phyloP scores from a whole-genome alignment of 2,888 invertebrate genomes.

The Pandemis heparana region DNA sequence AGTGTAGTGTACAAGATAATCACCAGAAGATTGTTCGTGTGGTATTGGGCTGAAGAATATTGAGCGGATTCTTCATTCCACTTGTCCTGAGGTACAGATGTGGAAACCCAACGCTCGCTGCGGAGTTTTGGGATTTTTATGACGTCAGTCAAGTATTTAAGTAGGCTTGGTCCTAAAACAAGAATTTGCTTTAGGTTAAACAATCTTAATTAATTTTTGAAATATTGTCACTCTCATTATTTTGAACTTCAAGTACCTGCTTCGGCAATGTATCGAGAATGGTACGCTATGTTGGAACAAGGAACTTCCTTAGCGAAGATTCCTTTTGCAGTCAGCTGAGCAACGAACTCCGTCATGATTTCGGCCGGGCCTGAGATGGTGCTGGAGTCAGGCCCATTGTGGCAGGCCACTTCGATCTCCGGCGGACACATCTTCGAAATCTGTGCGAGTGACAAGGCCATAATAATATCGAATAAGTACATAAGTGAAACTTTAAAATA shows the following conservation, averaged over 20 bases:
- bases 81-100: conserved; percentile 87
- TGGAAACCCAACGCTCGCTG: conserved; percentile 91
- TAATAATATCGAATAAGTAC: no score
- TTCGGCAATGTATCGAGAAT: conserved; percentile 92
- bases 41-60: conserved; percentile 92
- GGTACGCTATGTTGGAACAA: conserved; percentile 95
- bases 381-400: conserved; percentile 91
- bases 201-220: background rate
- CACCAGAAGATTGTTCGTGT: conserved; percentile 92
- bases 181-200: conserved; percentile 46
- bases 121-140: conserved; percentile 87
- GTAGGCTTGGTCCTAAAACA: conserved; percentile 68
- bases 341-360: conserved; percentile 86
- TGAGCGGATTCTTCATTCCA: conserved; percentile 63
- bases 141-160: conserved; percentile 84
- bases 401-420: conserved; percentile 91
- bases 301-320: conserved; percentile 77
- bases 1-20: conserved; percentile 40
- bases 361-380: conserved; percentile 92
- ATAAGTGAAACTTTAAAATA: no score
- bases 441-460: conserved; percentile 50
- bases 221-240: background rate
- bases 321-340: conserved; percentile 63
- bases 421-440: conserved; percentile 76
- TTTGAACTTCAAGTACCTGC: conserved; percentile 72